Evolutionary conservation across 2,797 vertebrate genomes (phyloP).

Genomic region (Crocodylus rhombifer): DNA sequence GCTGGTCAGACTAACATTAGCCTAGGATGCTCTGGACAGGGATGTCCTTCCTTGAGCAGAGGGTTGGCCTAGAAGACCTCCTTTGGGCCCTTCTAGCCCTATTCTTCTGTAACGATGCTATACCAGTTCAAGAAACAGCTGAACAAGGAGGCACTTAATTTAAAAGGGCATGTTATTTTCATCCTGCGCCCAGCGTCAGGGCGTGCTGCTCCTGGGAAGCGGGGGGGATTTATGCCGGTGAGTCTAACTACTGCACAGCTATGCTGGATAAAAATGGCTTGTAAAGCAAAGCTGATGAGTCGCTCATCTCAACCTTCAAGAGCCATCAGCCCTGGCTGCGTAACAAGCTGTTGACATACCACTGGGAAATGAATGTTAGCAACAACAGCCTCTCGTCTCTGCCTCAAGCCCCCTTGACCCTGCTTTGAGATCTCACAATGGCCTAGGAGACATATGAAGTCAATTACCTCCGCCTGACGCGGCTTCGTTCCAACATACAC

Average conservation of each 20-base stretch:
- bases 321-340: background rate
- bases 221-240: slow-evolving; percentile 25
- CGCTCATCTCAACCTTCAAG: slow-evolving; percentile 28
- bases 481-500: background rate
- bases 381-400: slow-evolving; percentile 48
- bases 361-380: slow-evolving; percentile 28
- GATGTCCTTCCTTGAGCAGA: too few relatives aligned
- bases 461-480: slow-evolving; percentile 32
- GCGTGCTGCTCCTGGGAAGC: slow-evolving; percentile 43
- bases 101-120: too few relatives aligned
- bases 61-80: too few relatives aligned
- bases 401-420: slow-evolving; percentile 57
- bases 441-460: slow-evolving; percentile 27
- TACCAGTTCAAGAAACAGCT: background rate
- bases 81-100: too few relatives aligned
- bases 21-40: too few relatives aligned
- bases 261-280: slow-evolving; percentile 55
- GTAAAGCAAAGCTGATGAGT: slow-evolving; percentile 51
- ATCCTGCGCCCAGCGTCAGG: accelerated
- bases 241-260: background rate
- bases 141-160: background rate
- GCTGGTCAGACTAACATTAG: too few relatives aligned
- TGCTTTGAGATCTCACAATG: slow-evolving; percentile 39
- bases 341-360: slow-evolving; percentile 45
- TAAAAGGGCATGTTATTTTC: background rate